Percentiles rank a stretch among this genome's conserved stretches.
Conservation (phyloP, 2,888 invertebrate species). For the Athrips mouffetella region DNA sequence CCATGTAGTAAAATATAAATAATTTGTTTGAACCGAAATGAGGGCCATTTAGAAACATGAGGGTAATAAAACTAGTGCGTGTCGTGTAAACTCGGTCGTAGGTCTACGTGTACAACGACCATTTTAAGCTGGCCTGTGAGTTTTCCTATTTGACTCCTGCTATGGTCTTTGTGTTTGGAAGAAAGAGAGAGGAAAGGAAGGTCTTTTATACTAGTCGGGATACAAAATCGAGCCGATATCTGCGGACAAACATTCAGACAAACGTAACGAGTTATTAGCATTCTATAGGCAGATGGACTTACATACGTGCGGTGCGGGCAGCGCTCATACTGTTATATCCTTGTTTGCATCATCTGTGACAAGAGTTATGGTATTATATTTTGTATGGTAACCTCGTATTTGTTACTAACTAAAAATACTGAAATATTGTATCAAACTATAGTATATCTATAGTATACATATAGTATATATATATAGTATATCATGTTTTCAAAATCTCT, state of each 20-base stretch:
- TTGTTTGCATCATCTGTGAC: slow-evolving; percentile 46
- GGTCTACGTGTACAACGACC: slow-evolving; percentile 49
- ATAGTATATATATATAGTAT: too few relatives aligned
- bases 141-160: slow-evolving; percentile 33
- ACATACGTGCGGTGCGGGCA: slow-evolving; percentile 63
- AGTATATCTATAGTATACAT: too few relatives aligned
- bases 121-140: slow-evolving; percentile 45
- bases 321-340: slow-evolving; percentile 43
- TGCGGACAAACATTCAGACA: slow-evolving; percentile 52
- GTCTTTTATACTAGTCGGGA: slow-evolving; percentile 40
- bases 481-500: too few relatives aligned
- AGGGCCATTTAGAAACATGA: slow-evolving; percentile 78
- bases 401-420: too few relatives aligned
- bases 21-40: slow-evolving; percentile 75
- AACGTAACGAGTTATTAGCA: slow-evolving; percentile 62
- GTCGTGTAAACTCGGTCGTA: slow-evolving; percentile 70
- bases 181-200: slow-evolving; percentile 38
- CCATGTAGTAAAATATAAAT: slow-evolving; percentile 76
- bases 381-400: background rate
- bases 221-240: slow-evolving; percentile 51
- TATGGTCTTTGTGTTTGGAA: slow-evolving; percentile 25
- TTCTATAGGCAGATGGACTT: slow-evolving; percentile 60
- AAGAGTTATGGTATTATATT: slow-evolving; percentile 31
- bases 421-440: too few relatives aligned
- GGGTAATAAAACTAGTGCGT: slow-evolving; percentile 78